Percentiles rank a stretch among this genome's conserved stretches.
phyloP scores from a whole-genome alignment of 92 coral and sea anemone genomes.

The Blastomussa wellsi region DNA sequence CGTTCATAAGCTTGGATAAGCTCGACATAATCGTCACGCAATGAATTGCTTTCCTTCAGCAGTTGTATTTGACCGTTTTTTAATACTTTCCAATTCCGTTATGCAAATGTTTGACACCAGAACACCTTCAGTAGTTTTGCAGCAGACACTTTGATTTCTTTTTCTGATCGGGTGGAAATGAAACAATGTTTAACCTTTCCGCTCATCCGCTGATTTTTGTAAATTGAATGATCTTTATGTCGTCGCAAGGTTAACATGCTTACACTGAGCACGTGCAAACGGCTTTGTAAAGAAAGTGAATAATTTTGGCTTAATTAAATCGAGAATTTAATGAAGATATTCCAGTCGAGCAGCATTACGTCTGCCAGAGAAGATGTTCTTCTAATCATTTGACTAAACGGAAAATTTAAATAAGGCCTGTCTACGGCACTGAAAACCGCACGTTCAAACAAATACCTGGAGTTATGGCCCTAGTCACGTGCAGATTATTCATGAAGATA shows the following conservation, averaged over 20 bases:
- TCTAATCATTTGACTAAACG: not conserved
- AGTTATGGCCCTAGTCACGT: not conserved
- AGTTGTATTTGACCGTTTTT: not conserved
- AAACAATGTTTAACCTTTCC: not conserved
- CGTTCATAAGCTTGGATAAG: not conserved
- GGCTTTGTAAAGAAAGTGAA: not conserved
- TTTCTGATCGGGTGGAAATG: not conserved
- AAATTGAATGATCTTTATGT: not conserved
- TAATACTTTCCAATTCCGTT: not conserved
- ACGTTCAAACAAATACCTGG: slow-evolving; percentile 6
- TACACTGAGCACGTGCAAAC: not conserved
- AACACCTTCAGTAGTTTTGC: not conserved
- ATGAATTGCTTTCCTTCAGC: not conserved
- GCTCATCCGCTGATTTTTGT: not conserved
- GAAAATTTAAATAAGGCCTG: not conserved
- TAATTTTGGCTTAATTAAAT: not conserved
- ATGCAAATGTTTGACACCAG: not conserved
- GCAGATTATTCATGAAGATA: not conserved
- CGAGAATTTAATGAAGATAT: not conserved
- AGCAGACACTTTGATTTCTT: not conserved
- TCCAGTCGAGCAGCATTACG: not conserved
- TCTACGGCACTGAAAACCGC: not conserved
- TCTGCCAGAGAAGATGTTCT: not conserved
- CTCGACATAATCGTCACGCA: not conserved
- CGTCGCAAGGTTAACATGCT: not conserved